phyloP scores from a whole-genome alignment of 2,888 invertebrate species.

The Epistrophe grossulariae region DNA sequence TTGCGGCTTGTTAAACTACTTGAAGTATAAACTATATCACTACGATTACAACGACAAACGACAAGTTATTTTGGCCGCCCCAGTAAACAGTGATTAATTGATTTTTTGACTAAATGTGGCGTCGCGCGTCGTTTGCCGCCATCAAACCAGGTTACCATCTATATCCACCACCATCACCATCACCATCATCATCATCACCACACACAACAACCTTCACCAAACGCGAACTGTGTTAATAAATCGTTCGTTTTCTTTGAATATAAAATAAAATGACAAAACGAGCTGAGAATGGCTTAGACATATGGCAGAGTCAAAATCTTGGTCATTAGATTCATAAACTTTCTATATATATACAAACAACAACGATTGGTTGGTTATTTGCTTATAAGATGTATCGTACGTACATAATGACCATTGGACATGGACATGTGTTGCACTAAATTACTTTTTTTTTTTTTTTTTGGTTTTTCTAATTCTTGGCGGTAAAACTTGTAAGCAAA shows the following conservation, averaged over 20 bases:
- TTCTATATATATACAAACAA: slow-evolving; percentile 41
- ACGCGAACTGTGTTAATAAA: slow-evolving; percentile 37
- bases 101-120: slow-evolving; percentile 44
- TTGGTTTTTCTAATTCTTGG: slow-evolving; percentile 40
- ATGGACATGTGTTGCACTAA: slow-evolving; percentile 62
- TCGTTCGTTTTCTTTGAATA: slow-evolving; percentile 55
- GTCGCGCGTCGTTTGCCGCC: slow-evolving; percentile 3
- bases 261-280: slow-evolving; percentile 32
- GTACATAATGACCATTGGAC: slow-evolving; percentile 25
- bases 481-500: slow-evolving; percentile 58
- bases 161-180: not conserved
- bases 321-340: slow-evolving; percentile 62
- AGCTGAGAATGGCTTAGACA: slow-evolving; percentile 23
- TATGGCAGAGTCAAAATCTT: not conserved
- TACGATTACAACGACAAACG: slow-evolving; percentile 37
- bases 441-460: slow-evolving; percentile 49
- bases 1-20: slow-evolving; percentile 38
- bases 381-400: slow-evolving; percentile 34
- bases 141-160: slow-evolving; percentile 56
- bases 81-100: slow-evolving; percentile 66
- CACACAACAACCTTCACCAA: not conserved
- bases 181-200: not conserved
- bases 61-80: slow-evolving; percentile 54
- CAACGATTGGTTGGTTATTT: slow-evolving; percentile 44
- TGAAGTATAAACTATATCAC: slow-evolving; percentile 58